Evolutionary conservation across 2,888 invertebrate species (phyloP).

Genomic region (Epinotia demarniana): DNA sequence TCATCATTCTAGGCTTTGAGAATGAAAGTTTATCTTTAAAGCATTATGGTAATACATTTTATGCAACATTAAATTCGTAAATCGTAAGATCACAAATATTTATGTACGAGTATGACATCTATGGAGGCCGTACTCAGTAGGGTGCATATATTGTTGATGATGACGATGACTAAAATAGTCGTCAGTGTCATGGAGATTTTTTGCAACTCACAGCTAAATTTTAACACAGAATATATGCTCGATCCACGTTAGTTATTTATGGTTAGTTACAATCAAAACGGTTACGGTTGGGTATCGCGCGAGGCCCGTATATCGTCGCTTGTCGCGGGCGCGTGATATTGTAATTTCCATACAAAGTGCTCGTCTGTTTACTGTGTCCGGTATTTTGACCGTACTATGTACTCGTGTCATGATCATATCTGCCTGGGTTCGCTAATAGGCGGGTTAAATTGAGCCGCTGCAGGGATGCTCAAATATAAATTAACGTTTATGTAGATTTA

Average conservation of each 20-base stretch:
- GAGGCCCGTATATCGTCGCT: conserved; percentile 31
- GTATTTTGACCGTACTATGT: conserved; percentile 19
- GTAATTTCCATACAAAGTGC: conserved; percentile 42
- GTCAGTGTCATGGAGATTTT: background rate
- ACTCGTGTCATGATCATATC: conserved; percentile 19
- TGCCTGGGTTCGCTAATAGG: conserved; percentile 9
- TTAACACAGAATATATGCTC: conserved; percentile 10
- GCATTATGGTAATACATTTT: no score
- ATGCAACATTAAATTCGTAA: background rate
- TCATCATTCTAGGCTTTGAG: no score
- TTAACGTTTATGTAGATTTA: background rate
- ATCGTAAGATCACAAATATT: background rate
- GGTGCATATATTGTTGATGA: background rate
- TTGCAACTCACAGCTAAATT: background rate
- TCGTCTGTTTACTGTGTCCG: conserved; percentile 27
- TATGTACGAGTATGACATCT: no score
- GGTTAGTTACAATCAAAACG: conserved; percentile 15
- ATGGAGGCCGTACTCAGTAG: background rate
- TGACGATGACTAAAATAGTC: background rate
- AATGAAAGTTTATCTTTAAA: no score
- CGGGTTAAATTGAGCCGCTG: background rate
- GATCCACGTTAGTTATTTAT: conserved; percentile 29
- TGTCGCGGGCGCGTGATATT: conserved; percentile 32
- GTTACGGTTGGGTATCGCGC: conserved; percentile 22
- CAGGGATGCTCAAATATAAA: background rate